Conservation (phyloP, 2,113 vertebrate species). For the Bungarus multicinctus region DNA sequence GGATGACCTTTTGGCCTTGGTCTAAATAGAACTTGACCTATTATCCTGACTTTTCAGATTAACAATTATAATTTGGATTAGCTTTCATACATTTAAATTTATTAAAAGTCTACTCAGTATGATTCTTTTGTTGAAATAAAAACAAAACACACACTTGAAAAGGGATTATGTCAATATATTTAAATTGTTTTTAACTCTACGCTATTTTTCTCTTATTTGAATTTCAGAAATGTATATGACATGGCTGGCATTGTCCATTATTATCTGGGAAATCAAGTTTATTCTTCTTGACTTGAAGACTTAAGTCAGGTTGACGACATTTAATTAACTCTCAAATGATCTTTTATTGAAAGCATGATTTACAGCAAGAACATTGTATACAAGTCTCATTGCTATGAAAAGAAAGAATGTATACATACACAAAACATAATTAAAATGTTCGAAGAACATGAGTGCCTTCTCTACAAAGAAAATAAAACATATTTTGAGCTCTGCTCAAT, state of each 20-base stretch:
- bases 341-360: not conserved
- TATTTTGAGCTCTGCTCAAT: not conserved
- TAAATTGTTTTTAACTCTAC: not conserved
- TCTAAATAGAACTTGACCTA: constrained; percentile 38
- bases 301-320: not conserved
- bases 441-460: not conserved
- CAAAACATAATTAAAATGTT: not conserved
- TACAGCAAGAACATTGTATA: not conserved
- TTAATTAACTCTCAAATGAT: not conserved
- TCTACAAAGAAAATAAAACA: not conserved
- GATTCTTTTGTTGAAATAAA: not conserved
- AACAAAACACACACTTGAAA: not conserved
- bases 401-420: not conserved
- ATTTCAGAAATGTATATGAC: not conserved
- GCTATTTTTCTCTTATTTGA: not conserved
- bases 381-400: not conserved
- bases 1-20: constrained; percentile 10
- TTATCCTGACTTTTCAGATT: constrained; percentile 37
- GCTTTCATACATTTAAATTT: constrained; percentile 22
- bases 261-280: not conserved
- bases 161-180: not conserved
- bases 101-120: constrained; percentile 19
- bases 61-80: constrained; percentile 38
- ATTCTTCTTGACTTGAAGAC: not conserved
- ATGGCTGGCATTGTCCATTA: not conserved